Base-by-base conservation (phyloP, 2,888 invertebrate genomes). In the Protodeltote pygarga region DNA sequence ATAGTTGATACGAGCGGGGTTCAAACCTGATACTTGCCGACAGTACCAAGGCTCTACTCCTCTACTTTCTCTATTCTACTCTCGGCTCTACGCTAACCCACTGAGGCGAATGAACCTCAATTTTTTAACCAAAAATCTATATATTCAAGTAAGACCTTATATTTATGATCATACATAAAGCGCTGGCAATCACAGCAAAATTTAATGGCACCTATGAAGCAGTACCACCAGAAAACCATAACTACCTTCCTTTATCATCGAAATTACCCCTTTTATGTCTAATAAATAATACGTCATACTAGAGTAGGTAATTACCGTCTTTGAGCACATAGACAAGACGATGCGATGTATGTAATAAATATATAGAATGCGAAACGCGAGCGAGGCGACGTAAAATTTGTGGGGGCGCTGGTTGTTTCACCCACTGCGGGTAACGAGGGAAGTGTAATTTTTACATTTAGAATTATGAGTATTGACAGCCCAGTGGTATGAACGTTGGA, bases 351-450 rank as follows among this genome's bases (percentile, higher is more conserved):
- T 65, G 77, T 75, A 79, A 81, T 83, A 83, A 80, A 80, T 84
- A 79, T 76, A 75, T 79, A 75, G 72, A 70, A 75, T 70, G 66
- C 68, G 73, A 71, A 71, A 70, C 77, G 74, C 75, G 76, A 64
- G 37, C 70, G 75, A 79, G 78, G 72, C 70, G 81, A 83, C 81
- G 85, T 85, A 87, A 87, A 87, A 87, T 85, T 87, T 79, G 77
- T 76, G 83, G 84, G 84, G 82, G 77, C 67, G 75, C 62, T 48
- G 33, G 75, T 62, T 48, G 33, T 13, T 3, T 5, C 25, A 37
- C 27, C 37, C 37, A 42, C 50, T 41, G 9, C n/a, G 32, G n/a
- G 61, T 42, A 77, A 25, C 9, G 70, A 0, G 0, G 77, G 28
- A 75, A 48, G 40, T 78, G 83, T 55, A 40, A 14, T 50, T 61